These are phyloP conservation scores for Terrapene triunguis DNA, from an alignment of 2,113 vertebrate species.

Conservation along the genomic window DNA sequence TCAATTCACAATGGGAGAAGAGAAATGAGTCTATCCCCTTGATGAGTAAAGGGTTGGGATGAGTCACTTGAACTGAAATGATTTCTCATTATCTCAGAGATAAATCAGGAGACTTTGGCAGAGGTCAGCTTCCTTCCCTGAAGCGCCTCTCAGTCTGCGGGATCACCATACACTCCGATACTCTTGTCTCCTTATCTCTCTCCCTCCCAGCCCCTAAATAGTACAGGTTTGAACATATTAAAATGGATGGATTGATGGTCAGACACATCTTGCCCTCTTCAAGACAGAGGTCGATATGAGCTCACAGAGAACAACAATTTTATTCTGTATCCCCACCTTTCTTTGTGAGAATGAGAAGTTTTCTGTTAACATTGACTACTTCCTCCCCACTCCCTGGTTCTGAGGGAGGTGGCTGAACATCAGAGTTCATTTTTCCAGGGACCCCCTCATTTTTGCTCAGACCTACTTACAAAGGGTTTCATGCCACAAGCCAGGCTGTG, in stretches of 20 bases:
- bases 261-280: not conserved
- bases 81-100: not conserved
- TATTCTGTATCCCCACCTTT: not conserved
- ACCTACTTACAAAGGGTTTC: slow-evolving; percentile 55
- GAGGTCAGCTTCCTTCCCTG: not conserved
- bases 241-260: not conserved
- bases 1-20: not conserved
- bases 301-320: not conserved
- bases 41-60: not conserved
- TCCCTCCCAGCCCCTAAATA: not conserved
- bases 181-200: not conserved
- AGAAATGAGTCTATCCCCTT: not conserved
- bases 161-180: not conserved
- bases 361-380: not conserved
- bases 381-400: not conserved
- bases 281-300: not conserved
- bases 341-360: not conserved
- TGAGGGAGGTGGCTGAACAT: not conserved
- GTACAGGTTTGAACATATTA: not conserved
- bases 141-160: not conserved
- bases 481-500: not conserved
- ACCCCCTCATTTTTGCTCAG: slow-evolving; percentile 40
- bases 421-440: slow-evolving; percentile 42
- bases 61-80: not conserved
- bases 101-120: not conserved